Conservation (phyloP, 2,797 vertebrate genomes). For the Erethizon dorsatum region DNA sequence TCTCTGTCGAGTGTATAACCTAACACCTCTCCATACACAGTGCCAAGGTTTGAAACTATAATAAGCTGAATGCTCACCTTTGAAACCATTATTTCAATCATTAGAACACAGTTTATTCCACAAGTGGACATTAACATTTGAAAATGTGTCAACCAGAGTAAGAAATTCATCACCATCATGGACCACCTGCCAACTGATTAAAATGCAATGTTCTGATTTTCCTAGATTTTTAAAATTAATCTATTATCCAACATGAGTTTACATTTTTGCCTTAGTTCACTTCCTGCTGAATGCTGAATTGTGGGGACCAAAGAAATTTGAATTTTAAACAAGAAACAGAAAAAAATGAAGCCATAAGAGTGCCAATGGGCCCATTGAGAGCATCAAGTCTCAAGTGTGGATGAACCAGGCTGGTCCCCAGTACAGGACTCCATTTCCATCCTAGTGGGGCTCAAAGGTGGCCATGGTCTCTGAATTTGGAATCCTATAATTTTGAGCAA, state of each 20-base stretch:
- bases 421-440: background rate
- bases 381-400: background rate
- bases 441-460: background rate
- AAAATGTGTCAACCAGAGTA: constrained; percentile 89
- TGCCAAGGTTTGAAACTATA: constrained; percentile 88
- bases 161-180: constrained; percentile 88
- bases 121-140: constrained; percentile 90
- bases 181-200: constrained; percentile 89
- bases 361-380: background rate
- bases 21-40: constrained; percentile 86
- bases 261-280: constrained; percentile 82
- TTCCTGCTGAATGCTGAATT: constrained; percentile 70
- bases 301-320: constrained; percentile 78
- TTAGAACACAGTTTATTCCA: constrained; percentile 90
- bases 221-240: constrained; percentile 78
- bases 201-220: constrained; percentile 87
- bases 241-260: constrained; percentile 81
- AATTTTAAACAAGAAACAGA: constrained; percentile 75
- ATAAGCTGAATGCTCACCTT: constrained; percentile 89
- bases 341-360: constrained; percentile 48
- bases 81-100: constrained; percentile 89
- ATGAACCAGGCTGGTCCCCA: background rate
- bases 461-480: background rate
- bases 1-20: constrained; percentile 86
- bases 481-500: constrained; percentile 17